Base-by-base conservation (phyloP, 2,888 invertebrate genomes). In the Lysandra coridon region DNA sequence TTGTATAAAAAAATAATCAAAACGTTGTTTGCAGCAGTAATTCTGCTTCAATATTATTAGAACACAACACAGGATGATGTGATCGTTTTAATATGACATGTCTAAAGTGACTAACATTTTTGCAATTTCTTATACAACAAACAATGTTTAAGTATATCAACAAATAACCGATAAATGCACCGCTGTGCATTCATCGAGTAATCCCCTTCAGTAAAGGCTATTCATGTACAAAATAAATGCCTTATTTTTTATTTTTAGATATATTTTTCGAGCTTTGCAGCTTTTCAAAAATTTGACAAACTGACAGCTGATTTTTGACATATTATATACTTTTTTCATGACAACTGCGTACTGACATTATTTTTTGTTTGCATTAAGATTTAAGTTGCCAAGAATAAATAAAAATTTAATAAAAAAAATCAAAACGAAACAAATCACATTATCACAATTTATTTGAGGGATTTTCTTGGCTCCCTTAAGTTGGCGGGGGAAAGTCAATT, bases 51-150 rank as follows among this genome's bases (percentile, higher is more conserved):
- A 37, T 69, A 69, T 3, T n/a, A 69, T 10, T n/a, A 62, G 62
- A 69, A 69, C 5, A 33, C 33, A 69, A 69, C 69, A 69, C 64
- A 69, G 33, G 69, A 14, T 33, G 69, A 33, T 69, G 64, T 69
- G 64, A 69, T 69, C 64, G 64, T 69, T 23, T 33, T 37, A 69
- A 33, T 33, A 69, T 69, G 69, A 69, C 69, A 69, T 69, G 12
- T 69, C 33, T 33, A 30, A 33, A 69, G 33, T 69, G 69, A 69
- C 69, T 37, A 69, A 69, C 69, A 69, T 69, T 33, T 69, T 69
- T 76, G 44, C 75, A n/a, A 76, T 76, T 57, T 76, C 49, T 62
- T 7, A 14, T 30, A 33, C 14, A 78, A 60, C 10, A 73, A 57
- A 60, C 14, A 60, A 78, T 60, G 53, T 57, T 57, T 33, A 23